Evolutionary conservation across 2,888 invertebrate species (phyloP), one percentile per base, ranked within the genome.

Genomic region (Coenonympha glycerion): DNA sequence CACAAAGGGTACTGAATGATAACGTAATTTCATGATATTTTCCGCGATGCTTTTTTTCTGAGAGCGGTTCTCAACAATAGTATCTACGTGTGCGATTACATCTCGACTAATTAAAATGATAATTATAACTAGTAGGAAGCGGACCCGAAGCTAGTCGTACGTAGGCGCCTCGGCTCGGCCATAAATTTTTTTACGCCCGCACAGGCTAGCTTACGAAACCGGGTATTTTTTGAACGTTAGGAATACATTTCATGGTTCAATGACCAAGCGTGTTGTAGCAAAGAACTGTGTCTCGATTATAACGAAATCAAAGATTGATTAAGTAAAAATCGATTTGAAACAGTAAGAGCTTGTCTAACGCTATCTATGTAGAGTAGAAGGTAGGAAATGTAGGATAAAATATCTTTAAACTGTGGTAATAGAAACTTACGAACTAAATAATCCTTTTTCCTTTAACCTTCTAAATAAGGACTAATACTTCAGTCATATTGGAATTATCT

Each of bases 51-150:
- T 47, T 42, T 34, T 71, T 62, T 65, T 64, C 55, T 65, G 68
- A 62, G 66, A 67, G 68, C 60, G 66, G 69, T 68, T 73, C 65
- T 59, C 58, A 74, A 80, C 78, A 81, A 80, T 79, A 63, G 62
- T 59, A n/a, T n/a, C n/a, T n/a, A 57, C 71, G 65, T 61, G 68
- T 68, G 41, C 31, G 48, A 50, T 47, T 46, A 46, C 51, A 59
- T 52, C 53, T 34, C 49, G 33, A 8, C 34, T 59, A 79, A 79
- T 83, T 78, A 79, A 76, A 77, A 78, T 73, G 73, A 68, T 78
- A 79, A 85, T 84, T 84, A 79, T 79, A 76, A 77, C 76, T 76
- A 74, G 76, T 76, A 79, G 80, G 78, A 80, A 83, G 76, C 69
- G 69, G 63, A 68, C 69, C 69, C 71, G 65, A 76, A 77, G 69